Evolutionary conservation across 1,140 invertebrate genomes (phyloP).

Genomic region (Ylistrum balloti): DNA sequence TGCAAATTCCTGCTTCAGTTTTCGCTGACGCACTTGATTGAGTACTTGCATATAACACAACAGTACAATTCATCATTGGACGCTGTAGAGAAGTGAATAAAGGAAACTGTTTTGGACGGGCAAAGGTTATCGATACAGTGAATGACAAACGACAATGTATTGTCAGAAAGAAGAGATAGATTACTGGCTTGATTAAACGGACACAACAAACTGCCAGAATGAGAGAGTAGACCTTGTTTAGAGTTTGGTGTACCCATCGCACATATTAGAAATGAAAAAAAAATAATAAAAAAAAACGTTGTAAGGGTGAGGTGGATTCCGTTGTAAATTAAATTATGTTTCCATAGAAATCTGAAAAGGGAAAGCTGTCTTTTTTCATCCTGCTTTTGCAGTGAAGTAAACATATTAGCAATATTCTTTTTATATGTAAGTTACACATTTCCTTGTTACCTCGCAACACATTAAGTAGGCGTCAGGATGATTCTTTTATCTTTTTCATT

Average conservation of each 20-base stretch:
- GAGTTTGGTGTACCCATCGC: background rate
- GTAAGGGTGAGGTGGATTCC: too few relatives aligned
- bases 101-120: background rate
- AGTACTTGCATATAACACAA: background rate
- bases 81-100: background rate
- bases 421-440: too few relatives aligned
- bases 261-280: background rate
- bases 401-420: too few relatives aligned
- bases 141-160: conserved; percentile 8
- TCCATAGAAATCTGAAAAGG: too few relatives aligned
- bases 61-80: background rate
- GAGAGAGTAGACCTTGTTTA: background rate
- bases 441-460: too few relatives aligned
- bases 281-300: too few relatives aligned
- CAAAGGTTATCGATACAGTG: conserved; percentile 14
- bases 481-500: too few relatives aligned
- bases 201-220: background rate
- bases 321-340: too few relatives aligned
- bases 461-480: too few relatives aligned
- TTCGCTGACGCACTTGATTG: background rate
- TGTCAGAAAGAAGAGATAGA: conserved; percentile 7
- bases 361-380: too few relatives aligned
- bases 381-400: too few relatives aligned
- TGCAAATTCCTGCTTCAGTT: background rate
- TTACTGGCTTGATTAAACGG: background rate